phyloP scores from a whole-genome alignment of 2,113 vertebrate genomes.

The Balaenoptera acutorostrata region DNA sequence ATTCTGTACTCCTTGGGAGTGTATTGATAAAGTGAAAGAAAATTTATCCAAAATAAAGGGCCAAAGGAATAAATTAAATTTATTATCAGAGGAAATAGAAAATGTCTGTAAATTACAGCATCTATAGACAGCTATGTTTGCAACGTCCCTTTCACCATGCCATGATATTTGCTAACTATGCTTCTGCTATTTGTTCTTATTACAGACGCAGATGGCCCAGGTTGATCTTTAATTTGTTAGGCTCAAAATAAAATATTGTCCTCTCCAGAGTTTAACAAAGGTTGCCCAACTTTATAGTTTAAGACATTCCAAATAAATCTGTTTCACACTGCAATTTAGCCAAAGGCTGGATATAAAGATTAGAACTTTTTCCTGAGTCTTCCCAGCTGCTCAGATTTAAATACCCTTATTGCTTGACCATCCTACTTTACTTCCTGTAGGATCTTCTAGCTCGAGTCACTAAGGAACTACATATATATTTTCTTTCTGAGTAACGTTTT shows the following conservation, averaged over 20 bases:
- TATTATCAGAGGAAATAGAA: conserved; percentile 41
- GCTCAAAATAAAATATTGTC: conserved; percentile 69
- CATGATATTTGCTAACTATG: conserved; percentile 56
- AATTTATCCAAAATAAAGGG: conserved; percentile 43
- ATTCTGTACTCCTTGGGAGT: background rate
- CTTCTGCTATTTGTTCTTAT: conserved; percentile 65
- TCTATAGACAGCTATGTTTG: conserved; percentile 49
- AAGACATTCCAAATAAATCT: conserved; percentile 71
- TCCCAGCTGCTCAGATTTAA: conserved; percentile 19
- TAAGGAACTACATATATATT: background rate
- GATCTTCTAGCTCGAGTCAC: background rate
- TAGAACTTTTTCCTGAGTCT: conserved; percentile 12
- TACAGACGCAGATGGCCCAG: conserved; percentile 70
- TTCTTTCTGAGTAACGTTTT: background rate
- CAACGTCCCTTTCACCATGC: background rate
- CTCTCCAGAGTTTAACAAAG: conserved; percentile 69
- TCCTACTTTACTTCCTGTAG: background rate
- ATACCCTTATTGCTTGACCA: background rate
- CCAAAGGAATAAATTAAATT: conserved; percentile 42
- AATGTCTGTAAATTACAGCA: conserved; percentile 46
- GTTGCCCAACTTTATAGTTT: conserved; percentile 53
- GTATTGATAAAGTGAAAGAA: conserved; percentile 4
- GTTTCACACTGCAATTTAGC: conserved; percentile 60
- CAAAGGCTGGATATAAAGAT: conserved; percentile 41
- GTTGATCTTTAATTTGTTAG: conserved; percentile 74